Percentiles rank a stretch among this genome's conserved stretches.
Conservation (phyloP, 2,888 invertebrate genomes). For the Cryptophagus acutangulus region DNA sequence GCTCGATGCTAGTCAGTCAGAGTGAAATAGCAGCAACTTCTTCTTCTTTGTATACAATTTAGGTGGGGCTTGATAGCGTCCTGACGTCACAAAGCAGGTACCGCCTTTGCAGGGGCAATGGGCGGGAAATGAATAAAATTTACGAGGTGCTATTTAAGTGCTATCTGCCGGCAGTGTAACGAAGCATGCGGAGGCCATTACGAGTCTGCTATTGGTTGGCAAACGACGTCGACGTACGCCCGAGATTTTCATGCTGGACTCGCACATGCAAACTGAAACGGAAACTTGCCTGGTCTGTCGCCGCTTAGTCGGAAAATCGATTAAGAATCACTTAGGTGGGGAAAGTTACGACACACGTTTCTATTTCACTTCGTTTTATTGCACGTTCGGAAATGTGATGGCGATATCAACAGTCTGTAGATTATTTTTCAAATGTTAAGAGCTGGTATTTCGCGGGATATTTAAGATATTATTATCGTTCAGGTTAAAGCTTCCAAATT, state of each 20-base stretch:
- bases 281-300: slow-evolving; percentile 46
- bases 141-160: slow-evolving; percentile 52
- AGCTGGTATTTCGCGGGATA: slow-evolving; percentile 44
- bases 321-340: slow-evolving; percentile 33
- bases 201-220: slow-evolving; percentile 55
- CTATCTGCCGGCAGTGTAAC: slow-evolving; percentile 54
- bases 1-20: too few relatives aligned
- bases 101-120: slow-evolving; percentile 55
- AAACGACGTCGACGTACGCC: slow-evolving; percentile 29
- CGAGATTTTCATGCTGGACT: slow-evolving; percentile 2
- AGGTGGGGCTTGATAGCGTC: slow-evolving; percentile 37
- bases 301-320: slow-evolving; percentile 50
- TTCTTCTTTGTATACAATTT: too few relatives aligned
- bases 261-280: slow-evolving; percentile 21
- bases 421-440: slow-evolving; percentile 23
- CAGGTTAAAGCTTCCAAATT: slow-evolving; percentile 35
- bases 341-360: slow-evolving; percentile 41
- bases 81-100: slow-evolving; percentile 50
- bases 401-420: slow-evolving; percentile 26
- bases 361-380: slow-evolving; percentile 28
- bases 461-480: slow-evolving; percentile 43
- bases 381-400: slow-evolving; percentile 23
- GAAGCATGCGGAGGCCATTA: slow-evolving; percentile 57
- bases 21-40: too few relatives aligned
- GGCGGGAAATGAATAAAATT: slow-evolving; percentile 56